Conservation (phyloP, 2,888 invertebrate species). For the Cheilosia pagana region DNA sequence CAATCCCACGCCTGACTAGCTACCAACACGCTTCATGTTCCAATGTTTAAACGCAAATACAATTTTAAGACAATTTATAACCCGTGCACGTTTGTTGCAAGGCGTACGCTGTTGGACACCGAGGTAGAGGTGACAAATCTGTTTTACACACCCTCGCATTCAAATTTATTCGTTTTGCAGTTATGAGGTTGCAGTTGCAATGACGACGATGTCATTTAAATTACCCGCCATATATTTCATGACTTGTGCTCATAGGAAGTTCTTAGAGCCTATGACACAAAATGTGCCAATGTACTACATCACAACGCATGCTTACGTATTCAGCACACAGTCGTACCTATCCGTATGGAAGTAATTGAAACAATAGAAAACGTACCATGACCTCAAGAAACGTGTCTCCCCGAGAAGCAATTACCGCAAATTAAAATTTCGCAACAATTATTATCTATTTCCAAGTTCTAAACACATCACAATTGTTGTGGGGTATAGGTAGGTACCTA, state of each 20-base stretch:
- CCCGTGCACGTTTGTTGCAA: slow-evolving; percentile 14
- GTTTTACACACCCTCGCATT: slow-evolving; percentile 34
- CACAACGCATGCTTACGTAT: not conserved
- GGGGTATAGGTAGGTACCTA: not conserved
- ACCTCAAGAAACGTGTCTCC: slow-evolving; percentile 17
- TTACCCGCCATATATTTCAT: slow-evolving; percentile 14
- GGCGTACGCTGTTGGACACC: slow-evolving; percentile 14
- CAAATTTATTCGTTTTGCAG: slow-evolving; percentile 28
- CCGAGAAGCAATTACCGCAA: slow-evolving; percentile 25
- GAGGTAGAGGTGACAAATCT: slow-evolving; percentile 24
- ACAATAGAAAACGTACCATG: slow-evolving; percentile 2
- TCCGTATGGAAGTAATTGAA: not conserved
- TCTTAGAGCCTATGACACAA: not conserved
- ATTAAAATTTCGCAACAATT: slow-evolving; percentile 41
- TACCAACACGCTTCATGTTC: not conserved
- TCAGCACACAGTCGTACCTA: not conserved
- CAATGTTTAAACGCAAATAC: not conserved
- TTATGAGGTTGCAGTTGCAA: slow-evolving; percentile 22
- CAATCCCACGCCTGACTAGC: too few species aligned
- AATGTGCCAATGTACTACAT: slow-evolving; percentile 18
- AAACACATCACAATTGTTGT: not conserved
- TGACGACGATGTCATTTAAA: slow-evolving; percentile 14
- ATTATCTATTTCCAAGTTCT: slow-evolving; percentile 1
- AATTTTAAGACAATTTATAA: slow-evolving; percentile 11
- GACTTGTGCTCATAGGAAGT: slow-evolving; percentile 13